Evolutionary conservation across 2,888 invertebrate genomes (phyloP), one percentile per base, ranked within the genome.

Genomic region (Drosophila algonquin): DNA sequence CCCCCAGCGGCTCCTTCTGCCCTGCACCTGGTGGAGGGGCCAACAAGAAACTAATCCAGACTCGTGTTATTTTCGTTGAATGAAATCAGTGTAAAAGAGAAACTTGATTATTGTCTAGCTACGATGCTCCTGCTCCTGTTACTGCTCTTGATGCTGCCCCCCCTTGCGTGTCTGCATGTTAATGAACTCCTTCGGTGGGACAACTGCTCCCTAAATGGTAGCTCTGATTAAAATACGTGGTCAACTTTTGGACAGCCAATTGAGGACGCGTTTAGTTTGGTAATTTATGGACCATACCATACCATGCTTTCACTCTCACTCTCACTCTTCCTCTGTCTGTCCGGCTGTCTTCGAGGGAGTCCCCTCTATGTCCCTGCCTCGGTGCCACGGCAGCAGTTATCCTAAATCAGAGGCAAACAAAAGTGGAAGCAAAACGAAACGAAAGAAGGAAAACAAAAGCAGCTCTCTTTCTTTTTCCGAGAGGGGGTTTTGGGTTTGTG

Each of bases 151-250:
- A 27, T 6, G 7, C 27, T 27, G 27, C 27, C 7, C 30, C 27
- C 30, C 30, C 30, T 8, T 7, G 24, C 18, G 10, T 46, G 67
- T 67, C 78, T 87, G 81, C 87, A 84, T 84, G 83, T 81, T 84
- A 84, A 84, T 84, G 79, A 75, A 69, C 75, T 75, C 57, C 57
- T 53, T 54, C 40, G 4, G 8, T 35, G 46, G 46, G 7, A 40
- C 14, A 40, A 40, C n/a, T 14, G 40, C 40, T 44, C 40, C 24
- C 54, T 54, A 35, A 54, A 54, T 54, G 54, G 54, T 77, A 78
- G 85, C 84, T 81, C 86, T 84, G 89, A 89, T 84, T 84, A 84
- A 84, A 84, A 84, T 84, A 84, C 83, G 89, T 89, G 89, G 89
- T 84, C 88, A 87, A 89, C 85, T 87, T 86, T 87, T 74, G 87